Base-by-base conservation (phyloP, 2,797 vertebrate genomes). In the Pangasius mekongensis region DNA sequence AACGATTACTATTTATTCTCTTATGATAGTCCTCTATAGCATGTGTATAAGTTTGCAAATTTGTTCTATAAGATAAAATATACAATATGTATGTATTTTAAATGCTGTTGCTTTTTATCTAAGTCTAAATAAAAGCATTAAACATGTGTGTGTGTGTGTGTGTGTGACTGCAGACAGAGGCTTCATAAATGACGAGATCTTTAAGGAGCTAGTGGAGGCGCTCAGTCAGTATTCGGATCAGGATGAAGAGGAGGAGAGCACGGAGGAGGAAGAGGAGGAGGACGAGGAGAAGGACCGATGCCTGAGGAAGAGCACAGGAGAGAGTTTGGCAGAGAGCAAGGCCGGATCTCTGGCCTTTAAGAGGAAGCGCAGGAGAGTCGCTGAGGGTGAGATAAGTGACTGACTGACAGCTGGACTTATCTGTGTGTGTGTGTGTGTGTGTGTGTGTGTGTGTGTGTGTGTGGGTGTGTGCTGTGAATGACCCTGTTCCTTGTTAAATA, bases 201-300 rank as follows among this genome's bases (percentile, higher is more conserved):
- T 99, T 92, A 96, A 98, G 94, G 98, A 99, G 95, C 94, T 99
- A 20, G 98, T 99, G 87, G 97, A 98, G 0, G 98, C 98, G 58
- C 93, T 99, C 92, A 98, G 97, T 91, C 98, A 98, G 83, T 97
- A 99, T 89, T 97, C 97, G 0, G 98, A 99, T 0, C 97, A 98
- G 0, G 98, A 98, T 20, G 98, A 97, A 9, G 96, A 96, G 13
- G 97, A 97, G 71, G 97, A 96, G 58, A 93, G 77, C 84, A 95
- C 96, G 18, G 95, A 93, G 60, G 96, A 96, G 66, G 94, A 97
- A 9, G 96, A 96, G 89, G 77, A 81, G 58, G 56, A 64, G 18
- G 95, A 93, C 49, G 96, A 95, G 60, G 94, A 97, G 13, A 95
- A 95, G 54, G 95, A 95, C 60, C 95, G 92, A 69, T 95, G 22